Conservation (phyloP, 2,888 invertebrate genomes). For the Tetranychus piercei region DNA sequence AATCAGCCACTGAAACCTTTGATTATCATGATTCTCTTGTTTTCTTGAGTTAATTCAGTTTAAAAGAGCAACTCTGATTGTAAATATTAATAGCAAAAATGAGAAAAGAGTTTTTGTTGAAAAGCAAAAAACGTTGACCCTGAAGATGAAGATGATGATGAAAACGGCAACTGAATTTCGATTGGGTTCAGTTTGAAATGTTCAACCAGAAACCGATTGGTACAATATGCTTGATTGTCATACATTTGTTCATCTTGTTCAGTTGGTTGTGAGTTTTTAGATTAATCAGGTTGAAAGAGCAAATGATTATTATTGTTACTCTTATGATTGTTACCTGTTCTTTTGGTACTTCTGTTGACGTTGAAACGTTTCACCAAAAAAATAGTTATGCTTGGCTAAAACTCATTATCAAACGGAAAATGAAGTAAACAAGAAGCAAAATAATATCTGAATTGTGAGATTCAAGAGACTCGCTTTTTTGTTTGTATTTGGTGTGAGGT, state of each 20-base stretch:
- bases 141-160: background rate
- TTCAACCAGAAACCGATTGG: conserved; percentile 1
- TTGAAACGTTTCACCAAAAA: background rate
- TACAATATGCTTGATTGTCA: background rate
- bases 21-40: too few relatives aligned
- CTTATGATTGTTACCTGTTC: too few relatives aligned
- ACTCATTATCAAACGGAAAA: background rate
- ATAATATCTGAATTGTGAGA: background rate
- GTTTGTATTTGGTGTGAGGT: too few relatives aligned
- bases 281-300: background rate
- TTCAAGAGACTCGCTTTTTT: background rate
- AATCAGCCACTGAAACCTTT: too few relatives aligned
- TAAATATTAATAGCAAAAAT: too few relatives aligned
- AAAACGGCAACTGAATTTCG: background rate
- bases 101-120: too few relatives aligned
- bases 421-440: background rate
- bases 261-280: background rate
- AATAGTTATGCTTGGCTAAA: background rate
- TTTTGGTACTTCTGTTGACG: background rate
- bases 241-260: background rate
- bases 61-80: too few relatives aligned
- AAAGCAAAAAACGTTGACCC: background rate
- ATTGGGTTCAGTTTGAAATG: background rate
- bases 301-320: background rate
- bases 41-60: too few relatives aligned